These are phyloP conservation scores for Corythoichthys intestinalis DNA, from an alignment of 2,113 vertebrate genomes.

Conservation along the genomic window DNA sequence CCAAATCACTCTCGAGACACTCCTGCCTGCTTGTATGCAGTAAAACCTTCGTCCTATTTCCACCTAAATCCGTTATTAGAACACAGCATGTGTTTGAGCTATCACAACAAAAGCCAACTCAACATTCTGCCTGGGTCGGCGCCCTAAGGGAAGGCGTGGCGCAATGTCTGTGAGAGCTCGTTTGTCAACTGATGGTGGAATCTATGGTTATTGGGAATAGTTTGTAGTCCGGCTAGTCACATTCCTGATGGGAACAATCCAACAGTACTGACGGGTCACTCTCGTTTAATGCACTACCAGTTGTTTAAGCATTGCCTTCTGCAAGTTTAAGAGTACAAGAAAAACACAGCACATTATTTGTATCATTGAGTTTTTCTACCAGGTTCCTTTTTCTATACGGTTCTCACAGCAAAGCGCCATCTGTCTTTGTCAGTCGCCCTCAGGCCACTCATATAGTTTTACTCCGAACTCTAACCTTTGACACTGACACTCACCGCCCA, in stretches of 20 bases:
- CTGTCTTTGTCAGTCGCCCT: constrained; percentile 28
- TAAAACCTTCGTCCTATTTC: too few species aligned
- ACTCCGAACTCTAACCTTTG: constrained; percentile 41
- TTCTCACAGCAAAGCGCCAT: constrained; percentile 11
- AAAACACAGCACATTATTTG: neutral
- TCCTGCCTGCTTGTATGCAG: too few species aligned
- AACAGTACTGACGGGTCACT: neutral
- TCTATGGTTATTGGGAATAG: neutral
- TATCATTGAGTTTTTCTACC: neutral
- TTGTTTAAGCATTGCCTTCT: neutral
- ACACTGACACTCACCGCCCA: constrained; percentile 19
- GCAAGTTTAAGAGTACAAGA: neutral
- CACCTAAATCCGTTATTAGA: too few species aligned
- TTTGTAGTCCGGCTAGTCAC: neutral
- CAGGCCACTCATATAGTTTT: constrained; percentile 35
- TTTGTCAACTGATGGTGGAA: too few species aligned
- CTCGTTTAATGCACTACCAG: neutral
- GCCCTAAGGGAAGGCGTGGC: too few species aligned
- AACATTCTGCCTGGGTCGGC: too few species aligned
- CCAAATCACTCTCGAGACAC: too few species aligned
- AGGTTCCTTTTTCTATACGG: neutral
- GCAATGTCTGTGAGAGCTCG: too few species aligned
- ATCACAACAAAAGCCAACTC: too few species aligned
- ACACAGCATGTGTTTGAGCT: too few species aligned
- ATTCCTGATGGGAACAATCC: neutral